These are phyloP conservation scores for Adoxophyes honmai DNA, from an alignment of 1,140 invertebrate species.

Conservation along the genomic window DNA sequence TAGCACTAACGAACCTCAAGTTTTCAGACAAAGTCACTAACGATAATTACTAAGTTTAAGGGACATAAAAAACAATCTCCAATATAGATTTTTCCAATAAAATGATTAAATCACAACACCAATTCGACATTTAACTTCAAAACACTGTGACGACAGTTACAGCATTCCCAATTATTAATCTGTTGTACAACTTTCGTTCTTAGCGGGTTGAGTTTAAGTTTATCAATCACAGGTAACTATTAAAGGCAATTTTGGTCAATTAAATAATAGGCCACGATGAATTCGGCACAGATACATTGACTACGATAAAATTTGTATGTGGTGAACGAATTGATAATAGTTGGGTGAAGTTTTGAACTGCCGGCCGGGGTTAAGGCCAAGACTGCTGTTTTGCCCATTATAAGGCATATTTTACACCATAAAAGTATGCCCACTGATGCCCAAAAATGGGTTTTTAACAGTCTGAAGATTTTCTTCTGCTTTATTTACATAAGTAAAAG, in stretches of 20 bases:
- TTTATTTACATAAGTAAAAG: too few species aligned
- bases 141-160: constrained; percentile 1
- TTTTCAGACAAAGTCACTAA: too few species aligned
- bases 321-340: constrained; percentile 48
- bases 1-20: too few species aligned
- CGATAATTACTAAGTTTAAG: too few species aligned
- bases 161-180: background rate
- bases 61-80: too few species aligned
- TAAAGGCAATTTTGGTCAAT: constrained; percentile 52
- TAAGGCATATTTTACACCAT: too few species aligned
- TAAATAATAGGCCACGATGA: constrained; percentile 37
- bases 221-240: too few species aligned
- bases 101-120: background rate
- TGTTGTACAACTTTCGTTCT: background rate
- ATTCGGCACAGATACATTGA: constrained; percentile 25
- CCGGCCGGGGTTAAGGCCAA: constrained; percentile 35
- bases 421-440: too few species aligned
- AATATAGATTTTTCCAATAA: background rate
- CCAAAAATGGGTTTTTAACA: too few species aligned
- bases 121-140: background rate
- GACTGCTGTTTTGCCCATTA: background rate
- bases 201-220: too few species aligned
- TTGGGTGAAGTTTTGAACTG: constrained; percentile 30
- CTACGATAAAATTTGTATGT: constrained; percentile 16
- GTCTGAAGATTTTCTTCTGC: too few species aligned